phyloP scores from a whole-genome alignment of 1,140 invertebrate genomes.

The Hirudo medicinalis region DNA sequence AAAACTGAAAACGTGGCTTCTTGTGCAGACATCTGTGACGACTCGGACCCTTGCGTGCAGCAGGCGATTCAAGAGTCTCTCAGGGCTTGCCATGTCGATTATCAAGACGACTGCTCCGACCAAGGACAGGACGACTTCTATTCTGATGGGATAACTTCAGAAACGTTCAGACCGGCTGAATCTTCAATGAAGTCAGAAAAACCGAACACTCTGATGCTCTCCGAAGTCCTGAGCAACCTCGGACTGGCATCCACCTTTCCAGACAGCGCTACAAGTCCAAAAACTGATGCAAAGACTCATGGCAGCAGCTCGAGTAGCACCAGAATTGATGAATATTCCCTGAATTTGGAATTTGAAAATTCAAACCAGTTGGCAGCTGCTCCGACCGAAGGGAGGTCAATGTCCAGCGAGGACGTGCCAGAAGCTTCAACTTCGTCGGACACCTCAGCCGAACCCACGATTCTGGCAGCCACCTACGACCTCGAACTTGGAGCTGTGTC shows the following conservation, averaged over 20 bases:
- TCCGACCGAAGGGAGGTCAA: conserved; percentile 21
- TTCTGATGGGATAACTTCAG: no score
- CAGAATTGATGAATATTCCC: neutral
- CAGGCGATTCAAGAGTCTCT: neutral
- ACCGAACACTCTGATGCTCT: no score
- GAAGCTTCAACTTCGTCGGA: conserved; percentile 36
- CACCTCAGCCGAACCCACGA: conserved; percentile 34
- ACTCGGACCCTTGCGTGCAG: neutral
- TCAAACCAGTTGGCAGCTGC: neutral
- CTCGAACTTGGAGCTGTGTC: conserved; percentile 38
- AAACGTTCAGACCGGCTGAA: no score
- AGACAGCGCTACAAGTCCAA: no score
- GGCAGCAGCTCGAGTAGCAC: neutral
- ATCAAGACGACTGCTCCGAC: no score
- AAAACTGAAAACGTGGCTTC: no score
- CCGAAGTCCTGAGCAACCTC: no score
- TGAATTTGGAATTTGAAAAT: neutral
- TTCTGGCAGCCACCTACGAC: conserved; percentile 39
- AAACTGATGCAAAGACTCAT: neutral
- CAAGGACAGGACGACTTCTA: no score
- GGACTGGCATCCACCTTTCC: no score
- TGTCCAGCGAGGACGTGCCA: conserved; percentile 34
- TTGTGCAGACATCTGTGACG: neutral
- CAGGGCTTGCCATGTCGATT: neutral
- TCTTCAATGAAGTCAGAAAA: no score